These are phyloP conservation scores for Caloenas nicobarica DNA, from an alignment of 2,113 vertebrate genomes.

Conservation along the genomic window DNA sequence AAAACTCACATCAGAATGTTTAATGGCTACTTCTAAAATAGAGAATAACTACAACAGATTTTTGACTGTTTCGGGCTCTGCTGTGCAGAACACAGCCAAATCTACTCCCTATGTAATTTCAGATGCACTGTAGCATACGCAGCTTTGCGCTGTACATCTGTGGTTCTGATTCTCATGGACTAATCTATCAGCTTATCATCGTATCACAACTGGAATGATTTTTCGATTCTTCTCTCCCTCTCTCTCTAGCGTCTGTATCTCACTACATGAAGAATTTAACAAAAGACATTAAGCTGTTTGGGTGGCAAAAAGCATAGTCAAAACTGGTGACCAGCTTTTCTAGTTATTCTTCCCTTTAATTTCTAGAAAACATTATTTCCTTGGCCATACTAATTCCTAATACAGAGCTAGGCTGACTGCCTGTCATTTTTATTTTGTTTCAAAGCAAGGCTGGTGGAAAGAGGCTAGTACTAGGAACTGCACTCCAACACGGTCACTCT, in stretches of 20 bases:
- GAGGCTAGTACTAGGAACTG: background rate
- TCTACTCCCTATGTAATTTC: background rate
- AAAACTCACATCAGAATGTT: background rate
- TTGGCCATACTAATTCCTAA: background rate
- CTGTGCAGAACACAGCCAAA: constrained; percentile 17
- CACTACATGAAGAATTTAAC: background rate
- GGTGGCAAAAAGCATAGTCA: background rate
- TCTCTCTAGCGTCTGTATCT: background rate
- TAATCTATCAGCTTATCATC: background rate
- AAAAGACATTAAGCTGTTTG: background rate
- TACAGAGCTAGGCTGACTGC: background rate
- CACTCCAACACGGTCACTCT: background rate
- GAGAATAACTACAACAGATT: background rate
- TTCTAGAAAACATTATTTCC: background rate
- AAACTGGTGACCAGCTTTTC: background rate
- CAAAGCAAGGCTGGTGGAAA: background rate
- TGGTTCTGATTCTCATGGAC: background rate
- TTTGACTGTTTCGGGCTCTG: constrained; percentile 37
- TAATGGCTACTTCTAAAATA: background rate
- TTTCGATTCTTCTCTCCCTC: background rate
- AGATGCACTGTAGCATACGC: background rate
- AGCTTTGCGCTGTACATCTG: background rate
- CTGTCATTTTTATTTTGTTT: background rate
- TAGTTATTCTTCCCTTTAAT: background rate
- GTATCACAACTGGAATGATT: background rate